Base-by-base conservation (phyloP, 2,113 vertebrate genomes). In the Synodontis membranacea region DNA sequence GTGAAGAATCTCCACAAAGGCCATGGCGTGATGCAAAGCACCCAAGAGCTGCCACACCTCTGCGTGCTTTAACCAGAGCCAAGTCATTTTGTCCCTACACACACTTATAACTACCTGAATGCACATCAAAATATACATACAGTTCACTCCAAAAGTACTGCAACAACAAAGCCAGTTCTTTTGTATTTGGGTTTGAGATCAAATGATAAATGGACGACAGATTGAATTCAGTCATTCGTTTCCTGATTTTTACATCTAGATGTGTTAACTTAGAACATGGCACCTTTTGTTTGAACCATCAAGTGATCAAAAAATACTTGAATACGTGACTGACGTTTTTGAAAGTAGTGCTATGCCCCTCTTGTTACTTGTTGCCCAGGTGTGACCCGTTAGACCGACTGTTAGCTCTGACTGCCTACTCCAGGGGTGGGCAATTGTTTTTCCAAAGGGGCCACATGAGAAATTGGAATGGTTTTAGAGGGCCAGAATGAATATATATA, bases 1-100 rank as follows among this genome's bases (percentile, higher is more conserved):
- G 82, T 82, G 70, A 56, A 83, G 88, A 89, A 87, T 87, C 88
- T 79, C 28, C 39, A 66, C 72, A 75, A 87, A 89, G 85, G 56
- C 44, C 31, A 80, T 17, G 19, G 31, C 17, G 60, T 44, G 74
- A 75, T 81, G 23, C 31, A 28, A 81, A 62, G 62, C 60, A 60
- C 39, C n/a, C n/a, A n/a, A n/a, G 34, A n/a, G 60, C 58, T 80
- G 37, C 37, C 37, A 66, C 76, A 37, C 64, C 75, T 60, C 48
- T 46, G 34, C 81, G 85, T 50, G 62, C 70, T 44, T 70, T 39
- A 46, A 28, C 3, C 42, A n/a, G 42, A 15, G 72, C 42, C 4
- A 75, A 75, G 72, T 3, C 11, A 75, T 75, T 75, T 75, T 15
- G 8, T n/a, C 25, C 42, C 21, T 44, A 48, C 72, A n/a, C 11